Base-by-base conservation (phyloP, 2,888 invertebrate species). In the Tenthredo livida region DNA sequence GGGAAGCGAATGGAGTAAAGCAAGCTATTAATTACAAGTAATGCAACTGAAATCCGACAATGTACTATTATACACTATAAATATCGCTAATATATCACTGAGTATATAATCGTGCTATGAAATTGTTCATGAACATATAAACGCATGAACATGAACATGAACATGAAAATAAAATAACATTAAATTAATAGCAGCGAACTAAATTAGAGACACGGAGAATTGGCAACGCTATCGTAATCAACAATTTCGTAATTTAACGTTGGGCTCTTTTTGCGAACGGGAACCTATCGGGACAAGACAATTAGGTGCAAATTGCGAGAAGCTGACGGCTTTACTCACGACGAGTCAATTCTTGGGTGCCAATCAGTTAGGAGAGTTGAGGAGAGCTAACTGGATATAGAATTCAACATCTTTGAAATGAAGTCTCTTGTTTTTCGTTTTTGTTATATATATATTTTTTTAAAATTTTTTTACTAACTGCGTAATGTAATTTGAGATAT, bases 301-400 rank as follows among this genome's bases (percentile, higher is more conserved):
- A 61, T 61, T 61, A 61, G 61, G 61, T 25, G 61, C 25, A 61
- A 61, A 61, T 61, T 61, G 61, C 21, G 61, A 25, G 25, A 33
- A 67, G 33, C n/a, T n/a, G n/a, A 2, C 25, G 67, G 67, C 17
- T 67, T 15, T 37, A 37, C 37, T 37, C 37, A 29, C 3, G 33
- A 67, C 25, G 67, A 33, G 67, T 17, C 67, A 67, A 67, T 67
- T 33, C 33, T 33, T 17, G 15, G 29, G 29, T 67, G 67, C 33
- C 67, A 67, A 67, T 67, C 29, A 67, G 67, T 33, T 15, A 67
- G 33, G 67, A 67, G 67, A 67, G 17, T 67, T 17, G 67, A 33
- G 12, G 15, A 33, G 67, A 33, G 67, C 17, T 67, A 33, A 15
- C 29, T 67, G 10, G 67, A 33, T 33, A 33, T 17, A 33, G 67